phyloP scores from a whole-genome alignment of 1,140 invertebrate genomes.

The roundworm (Caenorhabditis elegans) region WBcel235 BX284606.5:12809001-12809500 shows the following conservation, averaged over 20 bases:
- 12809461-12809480: background rate
- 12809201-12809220: conserved; percentile 94
- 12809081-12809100: background rate
- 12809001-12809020: background rate
- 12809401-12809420: background rate
- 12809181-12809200: conserved; percentile 89
- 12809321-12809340: background rate
- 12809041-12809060: conserved; percentile 18
- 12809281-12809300: conserved; percentile 34
- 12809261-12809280: conserved; percentile 78
- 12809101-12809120: background rate
- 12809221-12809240: conserved; percentile 98
- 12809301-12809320: background rate
- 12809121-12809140: background rate
- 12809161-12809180: conserved; percentile 70
- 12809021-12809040: conserved; percentile 26
- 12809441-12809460: background rate
- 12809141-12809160: background rate
- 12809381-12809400: background rate
- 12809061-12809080: background rate
- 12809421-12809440: background rate
- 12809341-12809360: conserved; percentile 8
- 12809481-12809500: background rate
- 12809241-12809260: conserved; percentile 90
- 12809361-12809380: background rate